These are phyloP conservation scores for Emmelina monodactyla DNA, from an alignment of 2,888 invertebrate genomes.

Conservation along the genomic window DNA sequence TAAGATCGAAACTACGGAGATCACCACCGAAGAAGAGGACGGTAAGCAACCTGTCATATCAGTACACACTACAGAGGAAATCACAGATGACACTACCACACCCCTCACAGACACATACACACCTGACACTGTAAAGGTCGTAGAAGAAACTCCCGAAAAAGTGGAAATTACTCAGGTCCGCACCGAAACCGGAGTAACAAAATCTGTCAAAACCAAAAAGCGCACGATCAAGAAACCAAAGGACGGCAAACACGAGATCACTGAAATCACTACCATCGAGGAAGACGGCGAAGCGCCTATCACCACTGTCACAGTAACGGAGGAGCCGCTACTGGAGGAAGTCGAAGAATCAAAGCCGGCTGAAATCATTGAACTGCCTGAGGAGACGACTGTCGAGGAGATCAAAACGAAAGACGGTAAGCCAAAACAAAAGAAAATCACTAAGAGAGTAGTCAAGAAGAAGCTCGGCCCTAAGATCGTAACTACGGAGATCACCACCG, in stretches of 20 bases:
- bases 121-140: neutral
- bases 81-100: constrained; percentile 9
- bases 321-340: constrained; percentile 22
- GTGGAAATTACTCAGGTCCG: constrained; percentile 18
- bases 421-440: constrained; percentile 26
- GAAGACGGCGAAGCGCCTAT: constrained; percentile 35
- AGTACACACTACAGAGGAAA: constrained; percentile 15
- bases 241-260: constrained; percentile 42
- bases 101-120: constrained; percentile 14
- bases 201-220: constrained; percentile 35
- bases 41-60: constrained; percentile 15
- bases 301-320: constrained; percentile 28
- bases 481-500: constrained; percentile 19
- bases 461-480: constrained; percentile 30
- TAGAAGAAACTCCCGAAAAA: neutral
- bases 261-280: constrained; percentile 45
- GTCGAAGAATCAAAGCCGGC: constrained; percentile 25
- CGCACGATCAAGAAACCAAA: constrained; percentile 45
- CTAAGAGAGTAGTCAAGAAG: constrained; percentile 37
- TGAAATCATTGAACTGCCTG: constrained; percentile 28
- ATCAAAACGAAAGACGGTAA: constrained; percentile 25
- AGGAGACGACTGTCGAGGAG: constrained; percentile 27
- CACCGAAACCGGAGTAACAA: constrained; percentile 27
- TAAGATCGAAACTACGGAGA: constrained; percentile 29
- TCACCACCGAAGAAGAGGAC: constrained; percentile 27